phyloP scores from a whole-genome alignment of 2,113 vertebrate genomes.

The Enhydra lutris region DNA sequence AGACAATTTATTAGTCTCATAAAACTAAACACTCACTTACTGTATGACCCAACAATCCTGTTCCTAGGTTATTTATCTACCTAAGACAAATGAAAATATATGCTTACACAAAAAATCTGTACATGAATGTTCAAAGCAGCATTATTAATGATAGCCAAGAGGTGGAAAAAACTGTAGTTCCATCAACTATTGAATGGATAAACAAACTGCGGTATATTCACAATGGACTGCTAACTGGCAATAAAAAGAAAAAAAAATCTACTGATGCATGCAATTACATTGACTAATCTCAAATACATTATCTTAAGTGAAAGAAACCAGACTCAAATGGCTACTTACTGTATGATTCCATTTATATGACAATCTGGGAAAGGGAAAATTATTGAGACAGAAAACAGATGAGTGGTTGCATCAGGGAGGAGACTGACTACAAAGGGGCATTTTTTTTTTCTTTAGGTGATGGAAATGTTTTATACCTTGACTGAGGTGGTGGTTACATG shows the following conservation, averaged over 20 bases:
- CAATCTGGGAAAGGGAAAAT: not conserved
- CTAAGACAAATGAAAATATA: not conserved
- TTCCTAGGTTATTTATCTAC: not conserved
- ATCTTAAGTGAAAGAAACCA: not conserved
- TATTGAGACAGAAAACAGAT: not conserved
- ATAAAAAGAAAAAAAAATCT: not conserved
- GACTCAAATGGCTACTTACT: not conserved
- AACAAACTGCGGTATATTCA: not conserved
- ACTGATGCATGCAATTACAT: not conserved
- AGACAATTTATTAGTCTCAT: constrained; percentile 4
- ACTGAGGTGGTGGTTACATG: not conserved
- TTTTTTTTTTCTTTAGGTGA: not conserved
- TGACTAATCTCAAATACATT: not conserved
- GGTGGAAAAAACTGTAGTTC: not conserved
- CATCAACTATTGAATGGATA: not conserved
- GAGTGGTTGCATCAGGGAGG: not conserved
- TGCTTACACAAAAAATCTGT: not conserved
- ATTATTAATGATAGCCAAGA: not conserved
- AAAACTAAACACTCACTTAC: not conserved
- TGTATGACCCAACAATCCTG: not conserved
- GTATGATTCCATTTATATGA: not conserved
- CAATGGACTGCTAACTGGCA: not conserved
- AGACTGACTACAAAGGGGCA: not conserved
- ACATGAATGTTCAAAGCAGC: not conserved
- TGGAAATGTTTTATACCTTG: not conserved